Evolutionary conservation across 2,797 vertebrate genomes (phyloP).

Genomic region (Neosilurus hyrtlii): DNA sequence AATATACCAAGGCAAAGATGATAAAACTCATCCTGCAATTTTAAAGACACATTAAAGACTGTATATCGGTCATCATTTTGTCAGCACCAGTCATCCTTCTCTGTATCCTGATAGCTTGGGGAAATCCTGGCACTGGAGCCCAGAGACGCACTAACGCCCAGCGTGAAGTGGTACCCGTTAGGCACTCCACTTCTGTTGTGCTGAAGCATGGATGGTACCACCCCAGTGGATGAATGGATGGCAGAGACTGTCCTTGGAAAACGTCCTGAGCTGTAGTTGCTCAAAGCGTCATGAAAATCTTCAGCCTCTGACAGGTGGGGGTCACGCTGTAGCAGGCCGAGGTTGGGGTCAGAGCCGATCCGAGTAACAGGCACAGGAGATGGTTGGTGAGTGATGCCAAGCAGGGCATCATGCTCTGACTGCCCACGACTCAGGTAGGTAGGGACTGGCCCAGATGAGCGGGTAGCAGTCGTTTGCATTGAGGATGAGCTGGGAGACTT

Average conservation of each 20-base stretch:
- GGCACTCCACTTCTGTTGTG: conserved; percentile 83
- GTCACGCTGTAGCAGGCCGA: conserved; percentile 71
- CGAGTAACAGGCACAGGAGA: conserved; percentile 75
- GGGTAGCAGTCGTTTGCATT: conserved; percentile 70
- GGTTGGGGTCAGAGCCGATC: conserved; percentile 85
- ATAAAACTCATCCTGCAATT: conserved; percentile 76
- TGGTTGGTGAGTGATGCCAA: conserved; percentile 65
- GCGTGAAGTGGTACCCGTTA: conserved; percentile 91
- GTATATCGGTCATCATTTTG: conserved; percentile 41
- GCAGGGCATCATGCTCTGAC: conserved; percentile 86
- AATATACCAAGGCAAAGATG: conserved; percentile 59
- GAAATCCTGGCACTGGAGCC: conserved; percentile 71
- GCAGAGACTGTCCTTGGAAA: conserved; percentile 76
- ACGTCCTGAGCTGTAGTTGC: conserved; percentile 79
- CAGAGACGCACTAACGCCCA: conserved; percentile 78
- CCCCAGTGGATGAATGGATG: conserved; percentile 60
- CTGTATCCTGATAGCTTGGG: conserved; percentile 84
- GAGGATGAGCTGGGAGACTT: conserved; percentile 92
- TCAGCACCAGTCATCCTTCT: conserved; percentile 97
- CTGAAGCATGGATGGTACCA: conserved; percentile 68
- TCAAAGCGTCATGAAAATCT: conserved; percentile 87
- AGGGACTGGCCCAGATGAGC: conserved; percentile 66
- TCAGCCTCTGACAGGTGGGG: conserved; percentile 78
- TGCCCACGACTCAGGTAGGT: conserved; percentile 84
- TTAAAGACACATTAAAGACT: conserved; percentile 16